phyloP scores from a whole-genome alignment of 2,797 vertebrate species.

The Paramormyrops hopkinsi region DNA sequence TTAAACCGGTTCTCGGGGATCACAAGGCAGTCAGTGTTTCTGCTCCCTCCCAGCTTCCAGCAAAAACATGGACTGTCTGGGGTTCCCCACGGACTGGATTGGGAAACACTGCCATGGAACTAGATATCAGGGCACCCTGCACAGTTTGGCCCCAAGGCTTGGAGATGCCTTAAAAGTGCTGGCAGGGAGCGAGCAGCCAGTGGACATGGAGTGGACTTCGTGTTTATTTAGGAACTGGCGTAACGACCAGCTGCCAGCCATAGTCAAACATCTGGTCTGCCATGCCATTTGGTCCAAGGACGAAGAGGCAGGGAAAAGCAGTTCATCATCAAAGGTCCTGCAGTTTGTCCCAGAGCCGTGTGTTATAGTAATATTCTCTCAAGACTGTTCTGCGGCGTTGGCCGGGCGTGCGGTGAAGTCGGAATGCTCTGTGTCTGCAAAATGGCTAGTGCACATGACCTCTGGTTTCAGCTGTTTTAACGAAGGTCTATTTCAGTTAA shows the following conservation, averaged over 20 bases:
- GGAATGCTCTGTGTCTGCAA: background rate
- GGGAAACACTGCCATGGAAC: background rate
- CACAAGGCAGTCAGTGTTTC: background rate
- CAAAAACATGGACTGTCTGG: background rate
- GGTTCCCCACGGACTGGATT: background rate
- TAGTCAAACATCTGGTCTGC: background rate
- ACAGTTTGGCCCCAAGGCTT: background rate
- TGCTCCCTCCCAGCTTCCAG: background rate
- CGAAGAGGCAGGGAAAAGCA: background rate
- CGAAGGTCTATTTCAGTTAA: background rate
- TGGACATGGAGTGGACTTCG: background rate
- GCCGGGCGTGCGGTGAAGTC: background rate
- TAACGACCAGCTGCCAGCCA: background rate
- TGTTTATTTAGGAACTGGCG: conserved; percentile 9
- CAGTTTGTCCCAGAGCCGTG: conserved; percentile 12
- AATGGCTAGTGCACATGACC: background rate
- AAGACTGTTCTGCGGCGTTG: background rate
- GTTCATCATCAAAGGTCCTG: background rate
- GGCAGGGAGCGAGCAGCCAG: background rate
- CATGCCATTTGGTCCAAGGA: background rate
- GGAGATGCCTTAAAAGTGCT: background rate
- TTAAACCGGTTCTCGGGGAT: background rate
- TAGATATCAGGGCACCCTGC: background rate
- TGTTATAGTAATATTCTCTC: background rate
- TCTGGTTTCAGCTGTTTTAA: background rate